Percentiles rank a stretch among this genome's conserved stretches.
Evolutionary conservation across 1,140 invertebrate genomes (phyloP).

Genomic region (Elymnias hypermnestra): DNA sequence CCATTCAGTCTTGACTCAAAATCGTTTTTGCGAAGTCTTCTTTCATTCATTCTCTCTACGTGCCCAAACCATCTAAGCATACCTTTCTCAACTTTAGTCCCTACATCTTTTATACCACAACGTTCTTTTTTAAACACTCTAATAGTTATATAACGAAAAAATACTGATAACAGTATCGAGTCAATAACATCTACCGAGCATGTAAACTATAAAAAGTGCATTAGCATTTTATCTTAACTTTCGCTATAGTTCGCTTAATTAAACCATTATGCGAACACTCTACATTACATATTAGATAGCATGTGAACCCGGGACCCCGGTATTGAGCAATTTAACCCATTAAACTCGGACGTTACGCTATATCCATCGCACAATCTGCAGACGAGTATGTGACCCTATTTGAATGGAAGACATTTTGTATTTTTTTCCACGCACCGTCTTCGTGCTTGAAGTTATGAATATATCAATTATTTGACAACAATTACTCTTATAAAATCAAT

Average conservation of each 20-base stretch:
- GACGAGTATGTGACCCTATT: constrained; percentile 30
- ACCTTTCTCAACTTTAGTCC: too few species aligned
- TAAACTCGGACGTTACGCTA: constrained; percentile 29
- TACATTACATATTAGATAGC: constrained; percentile 46
- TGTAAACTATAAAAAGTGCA: not conserved
- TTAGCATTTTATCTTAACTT: constrained; percentile 11
- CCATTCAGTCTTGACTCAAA: too few species aligned
- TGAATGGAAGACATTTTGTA: constrained; percentile 16
- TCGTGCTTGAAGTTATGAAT: not conserved
- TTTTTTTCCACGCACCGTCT: not conserved
- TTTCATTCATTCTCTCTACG: too few species aligned
- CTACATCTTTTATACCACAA: too few species aligned
- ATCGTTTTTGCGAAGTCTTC: too few species aligned
- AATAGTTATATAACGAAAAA: too few species aligned
- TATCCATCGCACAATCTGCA: constrained; percentile 28
- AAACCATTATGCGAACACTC: constrained; percentile 27
- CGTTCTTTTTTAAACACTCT: too few species aligned
- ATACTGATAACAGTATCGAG: too few species aligned
- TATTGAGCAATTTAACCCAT: constrained; percentile 61
- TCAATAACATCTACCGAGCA: too few species aligned
- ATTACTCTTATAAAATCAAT: too few species aligned
- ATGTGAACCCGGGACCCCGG: constrained; percentile 49
- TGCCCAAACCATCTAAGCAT: too few species aligned
- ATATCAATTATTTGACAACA: not conserved
- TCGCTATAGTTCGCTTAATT: constrained; percentile 24